Percentiles rank a stretch among this genome's conserved stretches.
Conservation (phyloP, 2,888 invertebrate genomes). For the Drosophila ezoana region DNA sequence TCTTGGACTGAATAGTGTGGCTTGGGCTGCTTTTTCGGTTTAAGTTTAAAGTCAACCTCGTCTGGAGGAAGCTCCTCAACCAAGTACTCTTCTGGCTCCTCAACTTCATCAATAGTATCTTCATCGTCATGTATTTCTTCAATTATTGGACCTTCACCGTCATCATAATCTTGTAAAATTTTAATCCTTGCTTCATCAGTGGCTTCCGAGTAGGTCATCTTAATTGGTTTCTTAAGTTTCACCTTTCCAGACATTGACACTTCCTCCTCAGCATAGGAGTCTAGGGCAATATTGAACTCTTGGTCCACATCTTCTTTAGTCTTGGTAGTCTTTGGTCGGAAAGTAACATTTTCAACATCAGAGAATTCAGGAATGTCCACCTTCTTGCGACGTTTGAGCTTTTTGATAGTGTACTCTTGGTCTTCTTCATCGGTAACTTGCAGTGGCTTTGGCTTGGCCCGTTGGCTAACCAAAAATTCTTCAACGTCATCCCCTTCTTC, state of each 20-base stretch:
- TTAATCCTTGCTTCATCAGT: conserved; percentile 91
- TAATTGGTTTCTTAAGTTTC: conserved; percentile 90
- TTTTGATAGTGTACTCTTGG: conserved; percentile 90
- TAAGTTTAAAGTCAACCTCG: conserved; percentile 85
- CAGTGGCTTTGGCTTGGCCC: conserved; percentile 85
- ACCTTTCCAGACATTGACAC: conserved; percentile 94
- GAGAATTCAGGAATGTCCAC: conserved; percentile 90
- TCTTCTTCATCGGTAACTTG: conserved; percentile 87
- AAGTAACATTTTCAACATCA: conserved; percentile 92
- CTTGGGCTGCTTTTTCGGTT: conserved; percentile 85
- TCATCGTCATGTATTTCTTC: conserved; percentile 89
- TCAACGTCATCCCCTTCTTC: conserved; percentile 86
- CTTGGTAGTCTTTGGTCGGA: conserved; percentile 90
- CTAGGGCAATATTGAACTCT: conserved; percentile 94
- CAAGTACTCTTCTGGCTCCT: conserved; percentile 86
- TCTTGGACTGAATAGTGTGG: conserved; percentile 86
- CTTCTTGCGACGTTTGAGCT: conserved; percentile 89
- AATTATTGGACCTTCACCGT: conserved; percentile 86
- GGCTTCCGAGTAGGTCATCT: conserved; percentile 91
- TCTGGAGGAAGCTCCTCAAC: conserved; percentile 87
- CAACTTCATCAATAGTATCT: conserved; percentile 86
- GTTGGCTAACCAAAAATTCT: conserved; percentile 86
- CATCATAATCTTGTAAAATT: conserved; percentile 87
- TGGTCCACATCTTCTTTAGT: conserved; percentile 95
- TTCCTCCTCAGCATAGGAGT: conserved; percentile 95